A percentile compares a stretch with the other conserved stretches of the same genome.
Conservation (phyloP, 2,797 vertebrate genomes). For the Takifugu ocellatus region DNA sequence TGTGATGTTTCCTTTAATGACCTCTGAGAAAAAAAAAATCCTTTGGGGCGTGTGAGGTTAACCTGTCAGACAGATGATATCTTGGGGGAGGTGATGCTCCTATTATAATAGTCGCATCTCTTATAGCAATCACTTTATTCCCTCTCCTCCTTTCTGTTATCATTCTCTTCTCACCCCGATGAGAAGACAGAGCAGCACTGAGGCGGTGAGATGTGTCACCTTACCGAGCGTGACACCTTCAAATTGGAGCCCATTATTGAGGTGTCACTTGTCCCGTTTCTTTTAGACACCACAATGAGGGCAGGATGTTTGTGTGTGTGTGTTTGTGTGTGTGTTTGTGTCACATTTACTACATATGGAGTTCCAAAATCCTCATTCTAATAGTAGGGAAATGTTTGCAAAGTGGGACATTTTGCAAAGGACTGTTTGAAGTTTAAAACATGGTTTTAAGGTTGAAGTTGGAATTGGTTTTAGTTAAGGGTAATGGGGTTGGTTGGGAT, state of each 20-base stretch:
- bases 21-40: neutral
- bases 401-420: no score
- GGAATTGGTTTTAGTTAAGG: no score
- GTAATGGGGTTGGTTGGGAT: no score
- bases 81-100: conserved; percentile 75
- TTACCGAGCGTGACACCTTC: conserved; percentile 79
- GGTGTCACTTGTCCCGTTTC: conserved; percentile 77
- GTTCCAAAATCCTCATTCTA: neutral
- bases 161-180: conserved; percentile 26
- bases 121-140: conserved; percentile 81
- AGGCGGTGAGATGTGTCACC: conserved; percentile 68
- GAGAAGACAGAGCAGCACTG: conserved; percentile 61
- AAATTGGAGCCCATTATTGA: conserved; percentile 84
- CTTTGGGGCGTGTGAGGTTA: conserved; percentile 10
- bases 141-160: conserved; percentile 43
- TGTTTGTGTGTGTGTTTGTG: no score
- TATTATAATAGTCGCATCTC: conserved; percentile 77
- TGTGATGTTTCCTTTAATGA: neutral
- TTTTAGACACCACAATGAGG: conserved; percentile 65
- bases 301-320: conserved; percentile 23
- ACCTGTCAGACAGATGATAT: conserved; percentile 67
- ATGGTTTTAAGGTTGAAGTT: no score
- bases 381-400: no score
- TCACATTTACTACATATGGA: no score
- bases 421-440: no score